These are phyloP conservation scores for Lottia scabra DNA, from an alignment of 2,888 invertebrate species.

Conservation along the genomic window DNA sequence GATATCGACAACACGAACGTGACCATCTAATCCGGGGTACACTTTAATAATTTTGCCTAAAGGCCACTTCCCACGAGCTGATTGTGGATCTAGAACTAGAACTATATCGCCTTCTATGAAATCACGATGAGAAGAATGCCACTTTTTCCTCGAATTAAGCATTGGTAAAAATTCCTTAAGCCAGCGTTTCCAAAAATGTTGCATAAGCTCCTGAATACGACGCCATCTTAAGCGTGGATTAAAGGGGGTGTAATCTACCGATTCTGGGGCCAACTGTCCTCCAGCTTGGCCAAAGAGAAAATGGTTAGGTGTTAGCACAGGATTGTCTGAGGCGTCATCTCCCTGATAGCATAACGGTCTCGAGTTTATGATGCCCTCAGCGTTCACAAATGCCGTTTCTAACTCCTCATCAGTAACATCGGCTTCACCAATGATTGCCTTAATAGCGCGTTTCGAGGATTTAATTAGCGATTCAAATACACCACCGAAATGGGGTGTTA, in stretches of 20 bases:
- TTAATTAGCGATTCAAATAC: slow-evolving; percentile 35
- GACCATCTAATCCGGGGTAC: no score
- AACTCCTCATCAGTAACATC: no score
- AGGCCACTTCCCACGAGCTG: slow-evolving; percentile 26
- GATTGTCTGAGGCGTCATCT: background rate
- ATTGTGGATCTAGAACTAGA: slow-evolving; percentile 26
- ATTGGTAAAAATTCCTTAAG: slow-evolving; percentile 24
- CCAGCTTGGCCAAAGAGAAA: slow-evolving; percentile 21
- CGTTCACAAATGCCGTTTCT: slow-evolving; percentile 34
- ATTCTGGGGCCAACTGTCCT: slow-evolving; percentile 32
- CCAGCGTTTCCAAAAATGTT: slow-evolving; percentile 34
- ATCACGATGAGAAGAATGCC: slow-evolving; percentile 17
- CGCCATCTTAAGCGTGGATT: slow-evolving; percentile 22
- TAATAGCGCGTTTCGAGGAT: slow-evolving; percentile 33
- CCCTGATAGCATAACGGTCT: no score
- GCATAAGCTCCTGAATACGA: slow-evolving; percentile 29
- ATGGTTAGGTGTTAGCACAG: slow-evolving; percentile 21
- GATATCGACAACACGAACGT: no score
- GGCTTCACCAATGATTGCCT: slow-evolving; percentile 27
- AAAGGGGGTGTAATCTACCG: slow-evolving; percentile 10
- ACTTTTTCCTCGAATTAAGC: slow-evolving; percentile 18
- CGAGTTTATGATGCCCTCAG: slow-evolving; percentile 33
- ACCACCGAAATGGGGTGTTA: slow-evolving; percentile 36
- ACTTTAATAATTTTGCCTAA: no score
- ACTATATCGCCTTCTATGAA: slow-evolving; percentile 29